Base-by-base conservation (phyloP, 64 coral and sea anemone genomes). In the Platygyra sinensis region DNA sequence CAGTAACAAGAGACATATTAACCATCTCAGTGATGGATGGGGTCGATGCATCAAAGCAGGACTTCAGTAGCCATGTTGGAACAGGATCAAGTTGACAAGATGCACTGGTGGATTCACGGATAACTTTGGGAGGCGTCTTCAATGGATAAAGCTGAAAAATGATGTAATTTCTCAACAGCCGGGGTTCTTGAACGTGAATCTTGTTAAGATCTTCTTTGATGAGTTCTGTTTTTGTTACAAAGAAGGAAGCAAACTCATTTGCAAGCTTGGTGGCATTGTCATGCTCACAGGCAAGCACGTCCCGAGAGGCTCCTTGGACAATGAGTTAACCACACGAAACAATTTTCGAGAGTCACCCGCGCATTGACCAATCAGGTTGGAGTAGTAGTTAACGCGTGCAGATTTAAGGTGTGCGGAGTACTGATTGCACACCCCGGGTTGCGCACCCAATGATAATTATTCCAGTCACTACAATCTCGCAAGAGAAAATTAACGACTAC, bases 1-100 rank as follows among this genome's bases (percentile, higher is more conserved):
- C 33, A 36, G 33, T 36, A 36, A 51, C 28, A 42, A 87, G 32
- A 72, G 90, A 87, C 5, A 80, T 8, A 54, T 93, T 87, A 13
- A 87, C 20, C 51, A 93, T 57, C 55, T 88, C 57, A n/a, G 91
- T 88, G n/a, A 88, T 88, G 32, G 71, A n/a, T 11, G 77, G 49
- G 12, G 33, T 27, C 50, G 74, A 64, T 17, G 78, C 60, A 72
- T 93, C 85, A 72, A 74, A 9, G 27, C 85, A 88, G 10, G 24
- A 15, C 73, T 75, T 93, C 8, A 88, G 2, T 72, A 88, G 49
- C 85, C 67, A 74, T n/a, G 76, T 87, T 87, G 91, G 85, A n/a
- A 93, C 42, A 29, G 84, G 84, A 82, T 93, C 83, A 2, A 88
- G 77, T 22, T 38, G 62, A 25, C 91, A 87, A 5, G 39, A 84